Evolutionary conservation across 2,797 vertebrate genomes (phyloP), one percentile per base, ranked within the genome.

Genomic region (Myripristis jacobus): DNA sequence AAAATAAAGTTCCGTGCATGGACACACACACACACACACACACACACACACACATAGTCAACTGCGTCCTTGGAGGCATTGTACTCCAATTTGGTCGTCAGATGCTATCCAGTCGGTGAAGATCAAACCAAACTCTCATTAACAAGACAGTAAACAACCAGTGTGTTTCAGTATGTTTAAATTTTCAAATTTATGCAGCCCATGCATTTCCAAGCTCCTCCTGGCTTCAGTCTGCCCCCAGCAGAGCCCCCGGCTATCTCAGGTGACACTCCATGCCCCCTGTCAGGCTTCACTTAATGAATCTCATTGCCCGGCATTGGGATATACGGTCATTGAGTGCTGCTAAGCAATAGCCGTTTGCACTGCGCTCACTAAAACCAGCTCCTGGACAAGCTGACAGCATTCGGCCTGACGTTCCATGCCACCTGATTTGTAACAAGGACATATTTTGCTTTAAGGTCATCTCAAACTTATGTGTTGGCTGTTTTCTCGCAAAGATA

Each of bases 311-410:
- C 85, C 71, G 4, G 81, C 70, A 51, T 77, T 18, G 46, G 71
- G 73, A 88, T 79, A 85, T 82, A 77, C 38, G 38, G 73, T 70
- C 72, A 54, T 55, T 18, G 58, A 86, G 82, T 51, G 81, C 92
- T 92, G 88, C 92, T 92, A 90, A 91, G 92, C 91, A 93, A 93
- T 90, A 88, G 56, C 75, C 83, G 13, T 70, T 74, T 3, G 22
- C 38, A 10, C 56, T 65, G 59, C 66, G 68, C 81, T 78, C 77
- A 19, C 76, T 77, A 59, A 85, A 80, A 76, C 73, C 75, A 22
- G 68, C 72, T 76, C 77, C 73, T 54, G 22, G 81, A 79, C 18
- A 72, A 83, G 77, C 38, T 79, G 87, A 80, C 80, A 84, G 79
- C 80, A 82, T 80, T 88, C 82, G 85, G 82, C 88, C 80, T 22